These are phyloP conservation scores for Homarus americanus DNA, from an alignment of 1,140 invertebrate genomes.

Conservation along the genomic window DNA sequence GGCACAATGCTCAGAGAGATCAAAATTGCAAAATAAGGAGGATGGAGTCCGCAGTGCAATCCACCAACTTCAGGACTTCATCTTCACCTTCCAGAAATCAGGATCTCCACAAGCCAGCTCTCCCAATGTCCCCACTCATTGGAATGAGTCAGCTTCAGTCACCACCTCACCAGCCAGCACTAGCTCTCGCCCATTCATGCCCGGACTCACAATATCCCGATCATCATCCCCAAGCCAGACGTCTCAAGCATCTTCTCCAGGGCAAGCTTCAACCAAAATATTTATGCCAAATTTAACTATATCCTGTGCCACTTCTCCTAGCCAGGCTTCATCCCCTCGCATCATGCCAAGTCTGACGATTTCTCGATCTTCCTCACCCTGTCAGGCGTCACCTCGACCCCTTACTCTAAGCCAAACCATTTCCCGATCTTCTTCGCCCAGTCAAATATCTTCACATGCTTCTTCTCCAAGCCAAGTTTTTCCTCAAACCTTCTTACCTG, in stretches of 20 bases:
- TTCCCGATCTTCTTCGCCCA: constrained; percentile 17
- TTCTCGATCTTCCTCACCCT: constrained; percentile 20
- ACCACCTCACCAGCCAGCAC: constrained; percentile 20
- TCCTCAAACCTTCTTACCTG: not conserved
- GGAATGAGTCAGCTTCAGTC: constrained; percentile 1
- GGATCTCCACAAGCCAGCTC: constrained; percentile 11
- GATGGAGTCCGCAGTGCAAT: constrained; percentile 46
- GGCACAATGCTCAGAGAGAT: constrained; percentile 48
- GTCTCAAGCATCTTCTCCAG: not conserved
- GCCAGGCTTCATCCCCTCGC: not conserved
- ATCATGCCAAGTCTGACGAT: constrained; percentile 2
- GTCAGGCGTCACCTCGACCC: constrained; percentile 1
- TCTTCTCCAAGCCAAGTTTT: constrained; percentile 6
- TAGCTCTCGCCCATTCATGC: constrained; percentile 8
- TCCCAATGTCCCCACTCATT: not conserved
- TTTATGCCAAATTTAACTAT: not conserved
- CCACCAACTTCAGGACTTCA: constrained; percentile 44
- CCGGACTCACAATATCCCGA: constrained; percentile 8
- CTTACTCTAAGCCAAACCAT: not conserved
- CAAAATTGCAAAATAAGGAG: constrained; percentile 32
- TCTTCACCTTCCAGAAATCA: constrained; percentile 50
- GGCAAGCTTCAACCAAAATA: not conserved
- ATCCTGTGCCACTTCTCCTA: not conserved
- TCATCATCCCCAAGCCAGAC: constrained; percentile 22
- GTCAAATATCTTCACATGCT: not conserved